These are phyloP conservation scores for Megaustenia siamemsis DNA, from an alignment of 2,888 invertebrate species.

Conservation along the genomic window DNA sequence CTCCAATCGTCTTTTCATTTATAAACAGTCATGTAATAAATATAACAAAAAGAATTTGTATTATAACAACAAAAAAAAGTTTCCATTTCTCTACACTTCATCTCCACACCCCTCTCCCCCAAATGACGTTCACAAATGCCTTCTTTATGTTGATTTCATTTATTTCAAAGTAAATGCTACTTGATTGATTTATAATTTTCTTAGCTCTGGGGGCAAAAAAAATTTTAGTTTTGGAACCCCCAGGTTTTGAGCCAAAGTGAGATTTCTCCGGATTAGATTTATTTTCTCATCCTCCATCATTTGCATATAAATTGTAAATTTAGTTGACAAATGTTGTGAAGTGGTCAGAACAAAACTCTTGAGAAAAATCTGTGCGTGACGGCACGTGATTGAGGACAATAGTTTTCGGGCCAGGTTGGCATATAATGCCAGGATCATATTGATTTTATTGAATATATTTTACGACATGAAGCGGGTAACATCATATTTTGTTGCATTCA, in stretches of 20 bases:
- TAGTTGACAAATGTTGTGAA: not conserved
- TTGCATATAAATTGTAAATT: slow-evolving; percentile 28
- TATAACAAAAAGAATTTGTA: no score
- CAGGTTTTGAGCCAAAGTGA: not conserved
- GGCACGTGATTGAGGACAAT: not conserved
- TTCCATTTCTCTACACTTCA: no score
- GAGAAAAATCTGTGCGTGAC: not conserved
- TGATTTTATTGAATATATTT: no score
- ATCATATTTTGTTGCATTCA: no score
- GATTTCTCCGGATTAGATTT: not conserved
- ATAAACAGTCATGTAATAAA: no score
- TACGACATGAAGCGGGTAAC: no score
- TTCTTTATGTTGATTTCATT: not conserved
- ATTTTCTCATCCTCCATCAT: not conserved
- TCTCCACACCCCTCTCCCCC: no score
- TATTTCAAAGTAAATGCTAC: not conserved
- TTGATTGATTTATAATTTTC: not conserved
- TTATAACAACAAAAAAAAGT: no score
- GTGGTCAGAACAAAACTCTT: not conserved
- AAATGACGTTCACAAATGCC: not conserved
- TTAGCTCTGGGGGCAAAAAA: not conserved
- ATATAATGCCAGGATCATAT: not conserved
- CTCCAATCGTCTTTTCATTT: no score
- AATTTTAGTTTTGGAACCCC: not conserved
- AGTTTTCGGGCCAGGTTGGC: not conserved